Conservation (phyloP, 2,113 vertebrate species). For the Microcebus ravelobensis region DNA sequence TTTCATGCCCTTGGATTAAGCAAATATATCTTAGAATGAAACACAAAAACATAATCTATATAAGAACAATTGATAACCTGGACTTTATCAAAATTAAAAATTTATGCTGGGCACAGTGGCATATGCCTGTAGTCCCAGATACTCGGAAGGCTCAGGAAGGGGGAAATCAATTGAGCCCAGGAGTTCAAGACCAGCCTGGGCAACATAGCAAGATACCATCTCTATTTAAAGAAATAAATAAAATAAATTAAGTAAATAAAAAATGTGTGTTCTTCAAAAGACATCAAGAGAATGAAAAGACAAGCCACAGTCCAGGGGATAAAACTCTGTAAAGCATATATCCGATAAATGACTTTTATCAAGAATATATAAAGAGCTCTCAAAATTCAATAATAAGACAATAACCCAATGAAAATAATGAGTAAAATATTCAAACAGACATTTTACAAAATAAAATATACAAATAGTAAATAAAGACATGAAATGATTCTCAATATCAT, state of each 20-base stretch:
- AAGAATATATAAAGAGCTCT: background rate
- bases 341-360: background rate
- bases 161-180: too few species aligned
- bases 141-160: too few species aligned
- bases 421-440: background rate
- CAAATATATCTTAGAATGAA: background rate
- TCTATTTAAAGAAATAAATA: too few species aligned
- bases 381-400: background rate
- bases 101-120: background rate
- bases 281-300: background rate
- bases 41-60: background rate
- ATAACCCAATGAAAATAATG: background rate
- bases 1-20: background rate
- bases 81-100: conserved; percentile 26
- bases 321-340: background rate
- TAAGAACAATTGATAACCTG: background rate
- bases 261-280: background rate
- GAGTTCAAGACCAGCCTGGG: too few species aligned
- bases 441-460: conserved; percentile 11
- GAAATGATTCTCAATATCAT: background rate
- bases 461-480: background rate
- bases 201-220: too few species aligned
- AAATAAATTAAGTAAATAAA: background rate
- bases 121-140: too few species aligned
- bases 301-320: background rate